A percentile compares a stretch with the other conserved stretches of the same genome.
These are phyloP conservation scores for Selenia dentaria DNA, from an alignment of 2,888 invertebrate species.

Conservation along the genomic window DNA sequence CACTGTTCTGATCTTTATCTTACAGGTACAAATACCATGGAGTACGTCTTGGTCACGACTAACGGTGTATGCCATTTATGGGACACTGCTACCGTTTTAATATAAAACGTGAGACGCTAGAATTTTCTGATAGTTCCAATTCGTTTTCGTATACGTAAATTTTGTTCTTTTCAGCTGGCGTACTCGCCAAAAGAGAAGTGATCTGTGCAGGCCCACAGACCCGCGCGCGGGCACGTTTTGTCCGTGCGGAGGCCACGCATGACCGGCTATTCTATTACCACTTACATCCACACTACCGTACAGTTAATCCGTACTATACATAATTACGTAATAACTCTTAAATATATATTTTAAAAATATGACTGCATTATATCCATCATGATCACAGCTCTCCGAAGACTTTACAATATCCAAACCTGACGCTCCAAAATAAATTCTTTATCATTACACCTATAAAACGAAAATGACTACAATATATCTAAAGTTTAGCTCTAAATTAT, in stretches of 20 bases:
- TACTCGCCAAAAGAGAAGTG: too few species aligned
- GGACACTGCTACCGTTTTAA: too few species aligned
- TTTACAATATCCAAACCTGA: conserved; percentile 79
- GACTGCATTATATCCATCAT: conserved; percentile 83
- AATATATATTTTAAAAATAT: conserved; percentile 82
- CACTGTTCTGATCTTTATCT: too few species aligned
- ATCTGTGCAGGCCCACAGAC: too few species aligned
- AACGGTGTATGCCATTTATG: too few species aligned
- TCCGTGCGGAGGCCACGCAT: conserved; percentile 16
- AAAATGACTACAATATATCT: conserved; percentile 83
- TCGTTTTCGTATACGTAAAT: too few species aligned
- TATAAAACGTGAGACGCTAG: too few species aligned
- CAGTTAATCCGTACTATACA: conserved; percentile 59
- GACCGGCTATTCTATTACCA: conserved; percentile 8
- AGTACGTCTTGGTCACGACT: too few species aligned
- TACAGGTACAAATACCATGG: too few species aligned
- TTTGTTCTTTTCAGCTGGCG: too few species aligned
- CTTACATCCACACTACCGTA: conserved; percentile 40
- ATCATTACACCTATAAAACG: conserved; percentile 83
- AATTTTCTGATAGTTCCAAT: too few species aligned
- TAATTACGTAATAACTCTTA: conserved; percentile 81
- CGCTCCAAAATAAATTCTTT: conserved; percentile 83
- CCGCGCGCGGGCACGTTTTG: conserved; percentile 15
- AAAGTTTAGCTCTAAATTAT: conserved; percentile 82
- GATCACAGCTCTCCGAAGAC: conserved; percentile 84